phyloP scores from a whole-genome alignment of 2,113 vertebrate genomes.

The Petromus typicus region DNA sequence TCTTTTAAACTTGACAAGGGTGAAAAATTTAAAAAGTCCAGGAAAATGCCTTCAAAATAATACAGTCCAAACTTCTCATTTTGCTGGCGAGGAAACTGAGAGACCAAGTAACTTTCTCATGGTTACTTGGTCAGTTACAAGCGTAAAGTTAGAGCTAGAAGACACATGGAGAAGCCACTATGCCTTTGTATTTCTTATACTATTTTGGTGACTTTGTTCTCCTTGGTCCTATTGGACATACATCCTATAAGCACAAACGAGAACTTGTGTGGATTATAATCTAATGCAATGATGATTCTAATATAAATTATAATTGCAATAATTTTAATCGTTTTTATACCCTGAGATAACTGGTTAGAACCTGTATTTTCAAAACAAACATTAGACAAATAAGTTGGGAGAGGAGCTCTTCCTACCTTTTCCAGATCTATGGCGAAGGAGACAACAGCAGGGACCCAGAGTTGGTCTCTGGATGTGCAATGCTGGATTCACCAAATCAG shows the following conservation, averaged over 20 bases:
- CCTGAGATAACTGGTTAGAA: background rate
- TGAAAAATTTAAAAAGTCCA: background rate
- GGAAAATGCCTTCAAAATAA: constrained; percentile 13
- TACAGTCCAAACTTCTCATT: background rate
- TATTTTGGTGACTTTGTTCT: background rate
- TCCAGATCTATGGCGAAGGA: rapidly evolving
- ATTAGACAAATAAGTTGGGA: background rate
- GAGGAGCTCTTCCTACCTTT: constrained; percentile 76
- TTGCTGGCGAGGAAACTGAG: constrained; percentile 1
- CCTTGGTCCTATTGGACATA: background rate
- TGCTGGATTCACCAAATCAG: constrained; percentile 36
- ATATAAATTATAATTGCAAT: background rate
- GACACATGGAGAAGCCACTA: background rate
- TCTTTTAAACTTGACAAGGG: background rate
- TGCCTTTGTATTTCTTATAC: background rate
- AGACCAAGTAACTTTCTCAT: background rate
- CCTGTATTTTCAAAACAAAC: background rate
- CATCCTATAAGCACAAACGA: background rate
- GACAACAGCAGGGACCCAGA: background rate
- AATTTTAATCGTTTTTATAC: background rate
- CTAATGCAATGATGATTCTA: background rate
- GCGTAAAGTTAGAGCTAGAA: background rate
- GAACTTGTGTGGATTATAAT: background rate
- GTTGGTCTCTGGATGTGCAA: background rate
- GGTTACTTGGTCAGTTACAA: background rate